Conservation (phyloP, 2,113 vertebrate genomes). For the Hystrix cristata region DNA sequence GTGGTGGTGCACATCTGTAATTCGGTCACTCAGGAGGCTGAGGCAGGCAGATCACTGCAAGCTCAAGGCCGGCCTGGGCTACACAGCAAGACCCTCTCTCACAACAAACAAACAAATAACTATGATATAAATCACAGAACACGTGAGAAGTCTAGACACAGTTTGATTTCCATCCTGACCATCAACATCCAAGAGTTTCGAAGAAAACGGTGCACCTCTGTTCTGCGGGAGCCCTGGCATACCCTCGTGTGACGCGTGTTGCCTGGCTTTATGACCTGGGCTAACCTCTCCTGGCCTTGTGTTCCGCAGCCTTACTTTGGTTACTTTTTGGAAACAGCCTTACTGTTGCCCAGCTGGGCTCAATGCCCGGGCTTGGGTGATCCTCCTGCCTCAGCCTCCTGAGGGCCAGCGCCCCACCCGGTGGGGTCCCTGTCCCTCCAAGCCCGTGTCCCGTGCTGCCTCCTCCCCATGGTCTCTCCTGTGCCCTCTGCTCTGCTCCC, state of each 20-base stretch:
- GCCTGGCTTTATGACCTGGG: background rate
- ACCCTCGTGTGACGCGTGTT: background rate
- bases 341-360: no score
- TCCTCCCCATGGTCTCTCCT: background rate
- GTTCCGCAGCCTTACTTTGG: background rate
- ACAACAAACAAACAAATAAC: background rate
- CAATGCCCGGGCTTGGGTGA: no score
- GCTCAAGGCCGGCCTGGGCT: background rate
- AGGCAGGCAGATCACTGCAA: background rate
- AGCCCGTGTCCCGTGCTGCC: background rate
- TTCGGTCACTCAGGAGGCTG: background rate
- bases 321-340: background rate
- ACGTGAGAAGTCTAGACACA: background rate
- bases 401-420: background rate
- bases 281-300: background rate
- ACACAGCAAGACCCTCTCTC: background rate
- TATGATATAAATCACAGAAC: background rate
- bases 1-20: background rate
- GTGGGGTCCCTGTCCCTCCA: background rate
- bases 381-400: background rate
- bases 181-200: background rate
- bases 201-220: background rate
- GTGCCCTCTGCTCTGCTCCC: background rate
- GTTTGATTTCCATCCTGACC: background rate
- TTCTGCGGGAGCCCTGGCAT: background rate